Evolutionary conservation across 2,888 invertebrate species (phyloP), one percentile per base, ranked within the genome.

Genomic region (Diarsia dahlii): DNA sequence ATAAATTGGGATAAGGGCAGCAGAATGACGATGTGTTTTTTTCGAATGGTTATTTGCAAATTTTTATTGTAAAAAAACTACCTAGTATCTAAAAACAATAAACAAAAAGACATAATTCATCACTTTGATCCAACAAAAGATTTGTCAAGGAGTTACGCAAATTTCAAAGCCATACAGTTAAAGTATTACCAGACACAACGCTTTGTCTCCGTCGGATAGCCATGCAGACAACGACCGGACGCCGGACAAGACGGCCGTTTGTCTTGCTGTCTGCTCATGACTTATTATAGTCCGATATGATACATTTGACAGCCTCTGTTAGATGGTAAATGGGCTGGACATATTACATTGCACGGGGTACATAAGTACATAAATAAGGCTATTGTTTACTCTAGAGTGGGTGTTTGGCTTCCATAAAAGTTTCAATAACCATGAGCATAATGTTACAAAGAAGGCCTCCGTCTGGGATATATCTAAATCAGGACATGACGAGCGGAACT

Each of bases 131-230:
- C 23, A 76, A 75, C 60, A 64, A 74, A 71, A 23, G 46, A 66
- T 66, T 58, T 48, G 39, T 71, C 60, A 66, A 66, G 54, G 50
- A 60, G 34, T 23, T 63, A 76, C 69, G 76, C 79, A 83, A 86
- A 87, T 87, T 80, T 86, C 73, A n/a, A 76, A 78, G 66, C 81
- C 71, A 83, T 74, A 81, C 87, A 87, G 86, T 84, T 87, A 84
- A 86, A 90, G 86, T 87, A 86, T 85, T 79, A 76, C 72, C 48
- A 13, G 67, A 60, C 71, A 83, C 71, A 83, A 84, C 87, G 82
- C 87, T 90, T 89, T 90, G 86, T 89, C 85, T 85, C 68, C 64
- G 84, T 86, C 86, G 66, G 64, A 74, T 58, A 45, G 54, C 74
- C 72, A n/a, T n/a, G n/a, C n/a, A 78, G 79, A 74, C 80, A 63